phyloP scores from a whole-genome alignment of 2,113 vertebrate genomes.

The Gila orcuttii region DNA sequence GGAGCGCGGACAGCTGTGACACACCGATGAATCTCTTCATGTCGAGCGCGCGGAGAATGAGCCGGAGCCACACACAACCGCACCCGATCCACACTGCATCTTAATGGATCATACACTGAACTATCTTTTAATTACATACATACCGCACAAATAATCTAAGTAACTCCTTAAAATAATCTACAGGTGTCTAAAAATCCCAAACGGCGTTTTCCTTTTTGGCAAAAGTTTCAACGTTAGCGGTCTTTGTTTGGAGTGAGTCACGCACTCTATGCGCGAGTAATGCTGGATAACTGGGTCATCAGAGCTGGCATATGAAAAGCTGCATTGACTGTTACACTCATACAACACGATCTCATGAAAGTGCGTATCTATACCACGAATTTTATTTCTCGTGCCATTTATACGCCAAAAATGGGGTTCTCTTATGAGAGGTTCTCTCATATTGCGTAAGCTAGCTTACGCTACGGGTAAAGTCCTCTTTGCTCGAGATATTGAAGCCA shows the following conservation, averaged over 20 bases:
- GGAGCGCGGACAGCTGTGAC: conserved; percentile 52
- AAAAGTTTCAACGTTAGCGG: neutral
- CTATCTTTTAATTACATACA: neutral
- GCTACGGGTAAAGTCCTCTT: too few relatives aligned
- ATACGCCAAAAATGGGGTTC: too few relatives aligned
- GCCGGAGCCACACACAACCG: neutral
- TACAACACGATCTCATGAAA: too few relatives aligned
- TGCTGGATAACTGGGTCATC: neutral
- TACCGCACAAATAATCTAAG: neutral
- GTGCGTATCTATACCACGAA: too few relatives aligned
- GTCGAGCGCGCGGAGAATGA: conserved; percentile 1
- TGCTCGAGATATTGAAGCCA: too few relatives aligned
- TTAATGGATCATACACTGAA: too few relatives aligned
- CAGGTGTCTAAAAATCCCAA: neutral
- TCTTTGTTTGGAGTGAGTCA: neutral
- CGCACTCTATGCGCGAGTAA: neutral
- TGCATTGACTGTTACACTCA: neutral
- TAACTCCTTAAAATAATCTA: neutral
- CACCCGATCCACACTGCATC: neutral
- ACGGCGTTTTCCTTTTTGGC: neutral
- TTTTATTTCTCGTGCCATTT: too few relatives aligned
- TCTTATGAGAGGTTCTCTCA: too few relatives aligned
- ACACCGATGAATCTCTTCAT: conserved; percentile 59
- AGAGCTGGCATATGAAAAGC: too few relatives aligned
- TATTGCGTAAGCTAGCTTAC: too few relatives aligned